Evolutionary conservation across 2,797 vertebrate genomes (phyloP).

Genomic region (Basileuterus tristriatus): DNA sequence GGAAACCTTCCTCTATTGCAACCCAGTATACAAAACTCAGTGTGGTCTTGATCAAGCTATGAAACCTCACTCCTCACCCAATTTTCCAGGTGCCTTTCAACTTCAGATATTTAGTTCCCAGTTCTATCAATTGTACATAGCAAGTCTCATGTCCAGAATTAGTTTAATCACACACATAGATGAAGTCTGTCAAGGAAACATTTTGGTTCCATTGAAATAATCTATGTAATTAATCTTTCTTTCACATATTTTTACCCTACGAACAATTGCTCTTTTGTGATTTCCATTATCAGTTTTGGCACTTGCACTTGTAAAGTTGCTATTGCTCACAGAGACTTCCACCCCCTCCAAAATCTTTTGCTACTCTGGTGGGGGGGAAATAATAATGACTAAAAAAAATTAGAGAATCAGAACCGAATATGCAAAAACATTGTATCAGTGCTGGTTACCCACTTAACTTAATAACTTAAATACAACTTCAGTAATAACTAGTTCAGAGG

Average conservation of each 20-base stretch:
- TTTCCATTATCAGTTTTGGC: background rate
- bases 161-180: background rate
- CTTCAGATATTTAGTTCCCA: background rate
- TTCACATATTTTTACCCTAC: background rate
- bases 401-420: background rate
- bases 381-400: background rate
- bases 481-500: background rate
- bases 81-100: background rate
- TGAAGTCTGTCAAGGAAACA: background rate
- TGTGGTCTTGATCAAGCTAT: background rate
- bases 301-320: background rate
- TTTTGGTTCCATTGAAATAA: background rate
- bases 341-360: rapidly evolving
- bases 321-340: background rate
- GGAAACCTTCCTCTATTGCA: background rate
- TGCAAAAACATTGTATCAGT: background rate
- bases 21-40: background rate
- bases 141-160: background rate
- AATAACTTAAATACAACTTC: background rate
- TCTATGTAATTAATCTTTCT: background rate
- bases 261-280: rapidly evolving
- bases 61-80: rapidly evolving
- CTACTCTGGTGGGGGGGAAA: background rate
- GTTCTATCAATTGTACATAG: background rate
- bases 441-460: background rate